Conservation (phyloP, 2,888 invertebrate species). For the Dilophus febrilis region DNA sequence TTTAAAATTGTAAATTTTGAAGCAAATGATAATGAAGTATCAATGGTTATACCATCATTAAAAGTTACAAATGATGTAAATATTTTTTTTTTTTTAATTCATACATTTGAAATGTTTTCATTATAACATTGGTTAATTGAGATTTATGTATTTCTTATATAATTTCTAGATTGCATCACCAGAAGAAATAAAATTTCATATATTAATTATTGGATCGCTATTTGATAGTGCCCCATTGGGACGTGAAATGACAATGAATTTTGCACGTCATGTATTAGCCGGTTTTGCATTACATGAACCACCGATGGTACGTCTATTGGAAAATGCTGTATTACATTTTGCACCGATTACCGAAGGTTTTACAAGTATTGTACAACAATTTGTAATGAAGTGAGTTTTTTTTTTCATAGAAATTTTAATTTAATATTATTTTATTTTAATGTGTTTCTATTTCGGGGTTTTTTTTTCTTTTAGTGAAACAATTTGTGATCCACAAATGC, state of each 20-base stretch:
- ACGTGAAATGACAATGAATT: conserved; percentile 63
- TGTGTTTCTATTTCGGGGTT: neutral
- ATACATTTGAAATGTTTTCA: neutral
- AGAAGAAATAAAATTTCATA: conserved; percentile 66
- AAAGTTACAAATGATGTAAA: conserved; percentile 56
- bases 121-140: neutral
- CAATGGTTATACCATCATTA: conserved; percentile 48
- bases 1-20: conserved; percentile 51
- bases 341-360: conserved; percentile 39
- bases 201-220: conserved; percentile 69
- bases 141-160: conserved; percentile 7
- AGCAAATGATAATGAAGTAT: conserved; percentile 47
- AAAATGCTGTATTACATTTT: conserved; percentile 60
- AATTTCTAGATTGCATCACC: conserved; percentile 48
- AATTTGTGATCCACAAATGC: conserved; percentile 24
- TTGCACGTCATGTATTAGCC: conserved; percentile 62
- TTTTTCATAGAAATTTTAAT: neutral
- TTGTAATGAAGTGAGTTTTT: conserved; percentile 19
- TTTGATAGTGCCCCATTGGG: conserved; percentile 69
- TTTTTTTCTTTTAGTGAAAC: conserved; percentile 15
- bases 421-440: neutral
- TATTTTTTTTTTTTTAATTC: conserved; percentile 6
- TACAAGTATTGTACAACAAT: conserved; percentile 17
- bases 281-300: conserved; percentile 55
- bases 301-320: conserved; percentile 42